Base-by-base conservation (phyloP, 1,140 invertebrate genomes). In the Eubasilissa regina region DNA sequence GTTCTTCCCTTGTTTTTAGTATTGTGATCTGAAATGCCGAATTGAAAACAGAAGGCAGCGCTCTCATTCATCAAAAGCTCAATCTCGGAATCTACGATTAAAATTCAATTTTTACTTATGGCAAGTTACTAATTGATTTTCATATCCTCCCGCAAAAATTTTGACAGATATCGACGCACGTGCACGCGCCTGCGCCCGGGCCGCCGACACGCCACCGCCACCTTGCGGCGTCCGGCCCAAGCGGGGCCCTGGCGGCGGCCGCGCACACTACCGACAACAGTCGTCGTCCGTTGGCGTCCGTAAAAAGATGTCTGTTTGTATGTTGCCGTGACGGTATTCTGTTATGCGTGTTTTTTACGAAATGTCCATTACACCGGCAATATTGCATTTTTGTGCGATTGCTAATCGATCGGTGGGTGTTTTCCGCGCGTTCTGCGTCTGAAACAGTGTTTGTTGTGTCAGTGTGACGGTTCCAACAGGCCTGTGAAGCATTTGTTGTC, bases 331-430 rank as follows among this genome's bases (percentile, higher is more conserved):
- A 35, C 17, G 43, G 44, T 43, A 62, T 35, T 66, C 58, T 25
- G 47, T 25, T 9, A 43, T 74, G 73, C 56, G 13, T 73, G 70
- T 75, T 75, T 75, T 66, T 75, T 75, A 70, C 73, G 73, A 75
- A 75, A 75, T 75, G 73, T 15, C 45, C 56, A 60, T 45, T 13
- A 60, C 55, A 56, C 56, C 58, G 73, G 55, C 15, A 25, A n/a
- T 60, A 45, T 75, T 48, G 35, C 43, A 47, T 51, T 62, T 48
- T 75, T 75, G 58, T 75, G 56, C 13, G 73, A 47, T 17, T 9
- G 12, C 55, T 17, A n/a, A 75, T 60, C 73, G 73, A 75, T 60
- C 44, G 43, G 55, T 10, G 12, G 55, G 13, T 47, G 44, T 45
- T 19, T 21, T 47, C 9, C 17, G 56, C 21, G 43, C 17, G 12